These are phyloP conservation scores for Ophraella communa DNA, from an alignment of 2,888 invertebrate species.

Conservation along the genomic window DNA sequence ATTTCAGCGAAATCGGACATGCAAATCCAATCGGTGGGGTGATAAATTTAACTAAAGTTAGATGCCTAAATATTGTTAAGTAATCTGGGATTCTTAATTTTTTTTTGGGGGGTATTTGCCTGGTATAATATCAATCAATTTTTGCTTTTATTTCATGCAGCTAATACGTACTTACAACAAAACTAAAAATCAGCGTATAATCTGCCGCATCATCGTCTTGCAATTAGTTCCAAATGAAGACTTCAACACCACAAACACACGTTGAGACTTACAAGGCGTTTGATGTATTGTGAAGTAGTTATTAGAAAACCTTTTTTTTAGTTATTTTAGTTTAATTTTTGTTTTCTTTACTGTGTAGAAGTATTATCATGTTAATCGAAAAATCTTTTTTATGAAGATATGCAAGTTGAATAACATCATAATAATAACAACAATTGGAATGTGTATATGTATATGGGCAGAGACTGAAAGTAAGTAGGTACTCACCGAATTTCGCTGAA, in stretches of 20 bases:
- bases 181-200: neutral
- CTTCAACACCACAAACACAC: slow-evolving; percentile 15
- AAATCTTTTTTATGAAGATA: no score
- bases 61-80: no score
- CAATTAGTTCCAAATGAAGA: slow-evolving; percentile 15
- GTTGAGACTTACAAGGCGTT: neutral
- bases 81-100: no score
- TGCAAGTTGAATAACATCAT: no score
- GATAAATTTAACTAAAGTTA: no score
- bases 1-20: no score
- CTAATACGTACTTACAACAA: neutral
- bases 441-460: no score
- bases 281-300: neutral
- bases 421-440: no score
- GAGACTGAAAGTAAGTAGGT: no score
- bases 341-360: neutral
- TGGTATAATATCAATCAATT: neutral
- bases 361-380: neutral
- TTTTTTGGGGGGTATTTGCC: neutral
- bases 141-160: neutral
- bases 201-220: slow-evolving; percentile 7
- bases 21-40: no score
- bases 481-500: neutral
- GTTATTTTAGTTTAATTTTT: neutral
- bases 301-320: neutral